Evolutionary conservation across 2,113 vertebrate species (phyloP).

Genomic region (Sterna hirundo): DNA sequence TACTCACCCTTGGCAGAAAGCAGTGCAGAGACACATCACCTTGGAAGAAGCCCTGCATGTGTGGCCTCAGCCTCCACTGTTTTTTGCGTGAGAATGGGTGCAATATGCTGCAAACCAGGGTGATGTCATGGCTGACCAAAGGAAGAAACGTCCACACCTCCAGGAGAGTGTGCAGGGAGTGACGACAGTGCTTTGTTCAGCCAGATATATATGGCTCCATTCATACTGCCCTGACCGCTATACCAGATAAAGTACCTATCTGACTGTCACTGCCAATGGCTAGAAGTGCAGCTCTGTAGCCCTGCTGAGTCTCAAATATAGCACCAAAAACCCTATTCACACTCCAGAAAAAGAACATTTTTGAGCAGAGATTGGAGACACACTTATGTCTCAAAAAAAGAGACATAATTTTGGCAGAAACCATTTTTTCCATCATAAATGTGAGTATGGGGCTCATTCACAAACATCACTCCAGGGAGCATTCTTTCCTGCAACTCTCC

Average conservation of each 20-base stretch:
- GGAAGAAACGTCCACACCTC: not conserved
- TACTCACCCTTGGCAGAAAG: not conserved
- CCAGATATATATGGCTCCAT: accelerated
- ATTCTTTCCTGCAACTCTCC: not conserved
- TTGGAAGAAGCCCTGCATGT: accelerated
- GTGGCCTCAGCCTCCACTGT: accelerated
- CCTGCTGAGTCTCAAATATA: not conserved
- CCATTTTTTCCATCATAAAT: not conserved
- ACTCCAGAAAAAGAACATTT: not conserved
- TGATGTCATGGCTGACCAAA: not conserved
- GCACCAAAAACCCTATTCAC: not conserved
- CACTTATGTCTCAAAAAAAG: not conserved
- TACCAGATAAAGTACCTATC: not conserved
- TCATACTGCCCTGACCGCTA: accelerated
- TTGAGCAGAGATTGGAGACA: not conserved
- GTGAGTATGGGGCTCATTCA: not conserved
- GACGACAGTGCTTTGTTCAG: not conserved
- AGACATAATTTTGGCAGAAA: not conserved
- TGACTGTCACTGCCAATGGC: not conserved
- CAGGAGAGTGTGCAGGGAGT: not conserved
- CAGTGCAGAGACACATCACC: not conserved
- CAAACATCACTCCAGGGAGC: accelerated
- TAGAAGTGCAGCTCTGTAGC: not conserved
- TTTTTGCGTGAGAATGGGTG: not conserved
- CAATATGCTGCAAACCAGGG: not conserved